Percentiles rank a stretch among this genome's conserved stretches.
phyloP scores from a whole-genome alignment of 2,797 vertebrate genomes.

The Eulemur coronatus region DNA sequence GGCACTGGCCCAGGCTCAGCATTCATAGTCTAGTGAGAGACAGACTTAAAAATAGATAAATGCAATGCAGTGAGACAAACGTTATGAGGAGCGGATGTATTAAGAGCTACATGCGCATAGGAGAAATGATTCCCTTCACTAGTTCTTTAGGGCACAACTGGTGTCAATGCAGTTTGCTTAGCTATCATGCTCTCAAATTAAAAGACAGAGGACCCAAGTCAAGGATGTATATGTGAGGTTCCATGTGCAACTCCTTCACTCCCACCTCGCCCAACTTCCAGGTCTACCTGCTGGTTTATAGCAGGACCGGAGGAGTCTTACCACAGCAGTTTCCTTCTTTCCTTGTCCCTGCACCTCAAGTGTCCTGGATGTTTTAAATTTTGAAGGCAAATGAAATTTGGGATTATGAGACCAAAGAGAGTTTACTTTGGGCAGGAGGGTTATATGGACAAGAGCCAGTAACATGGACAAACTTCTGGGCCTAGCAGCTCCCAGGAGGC shows the following conservation, averaged over 20 bases:
- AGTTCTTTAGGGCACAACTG: background rate
- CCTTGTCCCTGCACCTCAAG: background rate
- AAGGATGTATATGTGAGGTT: background rate
- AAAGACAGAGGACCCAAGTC: background rate
- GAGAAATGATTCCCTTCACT: background rate
- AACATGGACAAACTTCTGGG: background rate
- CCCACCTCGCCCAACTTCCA: background rate
- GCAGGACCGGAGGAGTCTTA: background rate
- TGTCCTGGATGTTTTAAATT: background rate
- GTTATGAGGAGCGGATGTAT: background rate
- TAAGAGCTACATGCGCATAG: background rate
- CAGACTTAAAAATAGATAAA: background rate
- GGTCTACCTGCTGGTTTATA: background rate
- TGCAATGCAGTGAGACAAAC: background rate
- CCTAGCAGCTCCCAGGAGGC: background rate
- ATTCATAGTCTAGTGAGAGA: background rate
- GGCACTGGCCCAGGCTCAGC: background rate
- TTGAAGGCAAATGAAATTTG: background rate
- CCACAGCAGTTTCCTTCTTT: background rate
- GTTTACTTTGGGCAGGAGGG: background rate
- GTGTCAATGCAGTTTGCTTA: background rate
- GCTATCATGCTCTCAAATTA: background rate
- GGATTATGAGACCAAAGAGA: background rate
- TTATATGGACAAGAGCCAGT: background rate
- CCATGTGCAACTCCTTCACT: background rate